Conservation (phyloP, 37 sponge, comb jelly and placozoan genomes). For the Crambe crambe region DNA sequence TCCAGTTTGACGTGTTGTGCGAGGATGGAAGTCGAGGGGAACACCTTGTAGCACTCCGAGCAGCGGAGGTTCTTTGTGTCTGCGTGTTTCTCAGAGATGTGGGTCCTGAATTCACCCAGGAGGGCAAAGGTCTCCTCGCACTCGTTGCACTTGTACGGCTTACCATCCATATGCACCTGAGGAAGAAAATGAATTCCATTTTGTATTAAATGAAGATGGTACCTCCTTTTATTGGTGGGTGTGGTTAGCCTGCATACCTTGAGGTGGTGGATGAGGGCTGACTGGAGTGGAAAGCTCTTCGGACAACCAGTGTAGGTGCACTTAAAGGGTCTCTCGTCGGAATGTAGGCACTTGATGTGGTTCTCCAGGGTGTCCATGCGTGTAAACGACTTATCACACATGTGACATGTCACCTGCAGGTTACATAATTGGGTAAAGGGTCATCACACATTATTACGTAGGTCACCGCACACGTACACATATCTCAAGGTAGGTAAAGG, state of each 20-base stretch:
- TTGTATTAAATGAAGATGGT: not conserved
- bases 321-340: slow-evolving; percentile 50
- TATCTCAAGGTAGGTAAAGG: too few relatives aligned
- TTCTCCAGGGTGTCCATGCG: slow-evolving; percentile 53
- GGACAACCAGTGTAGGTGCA: slow-evolving; percentile 44
- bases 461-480: too few relatives aligned
- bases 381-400: slow-evolving; percentile 54
- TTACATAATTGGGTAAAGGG: too few relatives aligned
- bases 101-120: slow-evolving; percentile 47
- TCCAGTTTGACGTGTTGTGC: slow-evolving; percentile 37
- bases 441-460: too few relatives aligned
- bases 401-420: slow-evolving; percentile 46
- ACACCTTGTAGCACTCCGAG: slow-evolving; percentile 56
- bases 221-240: too few relatives aligned
- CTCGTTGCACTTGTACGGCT: slow-evolving; percentile 57
- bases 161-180: slow-evolving; percentile 37
- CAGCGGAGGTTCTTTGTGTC: slow-evolving; percentile 50
- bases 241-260: slow-evolving; percentile 33
- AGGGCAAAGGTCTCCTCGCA: slow-evolving; percentile 52
- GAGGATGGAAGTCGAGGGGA: slow-evolving; percentile 26
- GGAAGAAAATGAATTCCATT: not conserved
- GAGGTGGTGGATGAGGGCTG: slow-evolving; percentile 50
- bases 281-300: slow-evolving; percentile 41
- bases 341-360: slow-evolving; percentile 58
- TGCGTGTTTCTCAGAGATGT: slow-evolving; percentile 28